phyloP scores from a whole-genome alignment of 1,140 invertebrate species.

The Drosophila pseudoananassae region DNA sequence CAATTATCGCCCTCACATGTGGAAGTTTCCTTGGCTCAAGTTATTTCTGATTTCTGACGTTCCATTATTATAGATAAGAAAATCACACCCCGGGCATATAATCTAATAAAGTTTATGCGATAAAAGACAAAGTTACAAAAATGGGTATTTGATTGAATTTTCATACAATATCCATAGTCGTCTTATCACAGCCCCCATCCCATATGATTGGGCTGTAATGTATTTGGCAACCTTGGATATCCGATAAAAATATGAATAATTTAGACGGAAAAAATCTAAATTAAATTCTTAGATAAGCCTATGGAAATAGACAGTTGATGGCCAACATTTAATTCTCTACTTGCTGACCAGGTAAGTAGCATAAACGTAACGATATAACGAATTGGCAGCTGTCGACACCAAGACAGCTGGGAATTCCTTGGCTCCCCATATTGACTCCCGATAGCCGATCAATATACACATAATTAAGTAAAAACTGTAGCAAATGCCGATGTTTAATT shows the following conservation, averaged over 20 bases:
- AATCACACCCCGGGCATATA: constrained; percentile 12
- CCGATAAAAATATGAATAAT: constrained; percentile 4
- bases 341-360: not conserved
- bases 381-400: constrained; percentile 30
- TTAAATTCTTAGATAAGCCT: constrained; percentile 17
- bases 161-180: constrained; percentile 2
- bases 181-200: not conserved
- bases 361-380: constrained; percentile 3
- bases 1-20: constrained; percentile 14
- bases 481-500: constrained; percentile 71
- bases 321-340: constrained; percentile 1
- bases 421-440: constrained; percentile 25
- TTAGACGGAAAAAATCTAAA: constrained; percentile 9
- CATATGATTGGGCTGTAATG: constrained; percentile 14
- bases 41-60: constrained; percentile 15
- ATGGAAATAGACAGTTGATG: constrained; percentile 3
- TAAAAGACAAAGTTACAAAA: constrained; percentile 25
- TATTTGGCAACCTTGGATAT: constrained; percentile 11
- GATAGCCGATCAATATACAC: constrained; percentile 46
- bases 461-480: constrained; percentile 63
- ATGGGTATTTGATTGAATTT: constrained; percentile 17
- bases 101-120: constrained; percentile 22
- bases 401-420: constrained; percentile 37
- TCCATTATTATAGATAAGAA: constrained; percentile 20
- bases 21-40: constrained; percentile 1